phyloP scores from a whole-genome alignment of 92 coral and sea anemone genomes.

The Actinernus sp. region DNA sequence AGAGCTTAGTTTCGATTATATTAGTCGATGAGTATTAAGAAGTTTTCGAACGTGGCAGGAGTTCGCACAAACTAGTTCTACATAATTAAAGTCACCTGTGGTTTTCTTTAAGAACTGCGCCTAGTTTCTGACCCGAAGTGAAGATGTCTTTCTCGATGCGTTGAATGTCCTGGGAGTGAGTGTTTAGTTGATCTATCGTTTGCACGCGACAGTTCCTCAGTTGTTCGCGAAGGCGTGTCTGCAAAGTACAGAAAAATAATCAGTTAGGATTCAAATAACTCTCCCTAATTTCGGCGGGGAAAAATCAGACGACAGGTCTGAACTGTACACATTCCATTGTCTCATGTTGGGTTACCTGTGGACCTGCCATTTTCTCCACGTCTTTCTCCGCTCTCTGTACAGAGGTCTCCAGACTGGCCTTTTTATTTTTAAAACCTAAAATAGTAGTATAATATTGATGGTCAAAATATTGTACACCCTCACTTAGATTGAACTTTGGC shows the following conservation, averaged over 20 bases:
- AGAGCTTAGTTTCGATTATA: too few species aligned
- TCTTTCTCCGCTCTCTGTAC: constrained; percentile 86
- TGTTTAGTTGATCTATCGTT: constrained; percentile 75
- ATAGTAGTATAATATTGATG: too few species aligned
- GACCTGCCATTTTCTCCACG: constrained; percentile 85
- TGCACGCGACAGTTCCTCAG: constrained; percentile 71
- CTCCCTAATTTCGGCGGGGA: too few species aligned
- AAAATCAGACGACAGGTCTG: too few species aligned
- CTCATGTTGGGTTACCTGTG: constrained; percentile 70
- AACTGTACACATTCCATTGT: background rate
- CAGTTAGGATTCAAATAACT: too few species aligned
- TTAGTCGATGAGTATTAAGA: too few species aligned
- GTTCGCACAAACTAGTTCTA: background rate
- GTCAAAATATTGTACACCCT: too few species aligned
- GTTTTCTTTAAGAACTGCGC: constrained; percentile 92
- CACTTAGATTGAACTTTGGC: too few species aligned
- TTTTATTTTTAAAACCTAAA: constrained; percentile 88
- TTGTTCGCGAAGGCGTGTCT: constrained; percentile 81
- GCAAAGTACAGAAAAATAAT: too few species aligned
- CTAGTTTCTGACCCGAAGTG: constrained; percentile 87
- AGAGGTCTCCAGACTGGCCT: constrained; percentile 87
- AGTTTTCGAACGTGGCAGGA: background rate
- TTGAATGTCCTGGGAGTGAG: constrained; percentile 81
- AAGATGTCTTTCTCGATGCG: constrained; percentile 77
- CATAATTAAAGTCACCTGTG: constrained; percentile 57